Percentiles rank a stretch among this genome's conserved stretches.
phyloP scores from a whole-genome alignment of 1,140 invertebrate genomes.

The Drosophila lacteicornis region DNA sequence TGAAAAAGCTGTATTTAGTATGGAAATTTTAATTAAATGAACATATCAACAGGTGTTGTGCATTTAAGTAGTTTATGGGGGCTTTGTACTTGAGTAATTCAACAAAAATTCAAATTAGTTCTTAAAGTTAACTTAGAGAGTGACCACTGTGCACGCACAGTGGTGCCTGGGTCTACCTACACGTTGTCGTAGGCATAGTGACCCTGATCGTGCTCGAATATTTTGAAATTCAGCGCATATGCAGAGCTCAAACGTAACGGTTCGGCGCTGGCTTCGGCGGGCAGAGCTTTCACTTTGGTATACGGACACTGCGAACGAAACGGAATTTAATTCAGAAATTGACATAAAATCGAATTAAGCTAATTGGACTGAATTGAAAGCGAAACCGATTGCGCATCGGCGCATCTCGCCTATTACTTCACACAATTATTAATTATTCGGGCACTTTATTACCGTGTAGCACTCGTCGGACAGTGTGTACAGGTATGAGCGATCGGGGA shows the following conservation, averaged over 20 bases:
- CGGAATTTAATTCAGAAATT: constrained; percentile 8
- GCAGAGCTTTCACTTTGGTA: constrained; percentile 78
- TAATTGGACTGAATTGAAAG: constrained; percentile 31
- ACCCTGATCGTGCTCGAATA: constrained; percentile 79
- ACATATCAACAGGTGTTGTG: not conserved
- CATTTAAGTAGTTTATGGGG: too few relatives aligned
- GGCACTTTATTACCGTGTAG: constrained; percentile 57
- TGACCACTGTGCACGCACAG: constrained; percentile 6
- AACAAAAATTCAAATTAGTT: not conserved
- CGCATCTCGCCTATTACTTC: not conserved
- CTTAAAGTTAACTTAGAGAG: not conserved
- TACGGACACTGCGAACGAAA: constrained; percentile 85
- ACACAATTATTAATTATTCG: not conserved
- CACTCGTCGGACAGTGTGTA: constrained; percentile 78
- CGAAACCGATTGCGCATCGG: constrained; percentile 22
- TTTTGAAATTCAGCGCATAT: constrained; percentile 77
- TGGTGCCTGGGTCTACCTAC: constrained; percentile 84
- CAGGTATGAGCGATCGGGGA: constrained; percentile 44
- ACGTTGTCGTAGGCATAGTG: constrained; percentile 86
- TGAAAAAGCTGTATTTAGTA: too few relatives aligned
- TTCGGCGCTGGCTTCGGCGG: constrained; percentile 28
- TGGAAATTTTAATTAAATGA: too few relatives aligned
- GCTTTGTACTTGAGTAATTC: not conserved
- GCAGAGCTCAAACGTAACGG: constrained; percentile 83
- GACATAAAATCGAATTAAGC: constrained; percentile 43